Base-by-base conservation (phyloP, 2,888 invertebrate genomes). In the Zootermopsis nevadensis region DNA sequence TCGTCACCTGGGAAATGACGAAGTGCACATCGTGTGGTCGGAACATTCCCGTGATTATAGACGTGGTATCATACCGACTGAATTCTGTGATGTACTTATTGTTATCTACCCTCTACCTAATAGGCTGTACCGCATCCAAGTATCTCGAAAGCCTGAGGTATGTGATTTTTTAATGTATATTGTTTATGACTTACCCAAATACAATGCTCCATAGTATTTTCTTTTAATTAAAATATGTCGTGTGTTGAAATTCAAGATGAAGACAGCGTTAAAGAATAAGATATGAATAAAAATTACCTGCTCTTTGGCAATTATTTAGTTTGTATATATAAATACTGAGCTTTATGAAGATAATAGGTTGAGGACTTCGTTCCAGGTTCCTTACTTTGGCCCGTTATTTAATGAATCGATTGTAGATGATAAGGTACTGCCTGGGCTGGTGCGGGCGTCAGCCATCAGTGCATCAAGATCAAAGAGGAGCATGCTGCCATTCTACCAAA, bases 11-110 rank as follows among this genome's bases (percentile, higher is more conserved):
- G 99, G 99, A 77, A 99, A 99, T 90, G 99, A 99, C 90, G 99
- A 99, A 90, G 97, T 99, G 84, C 99, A 99, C 89, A 98, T 99
- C 85, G 98, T 99, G 48, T 99, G 99, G 99, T 98, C 98, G 80
- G 99, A 99, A 89, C 98, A 99, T 90, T 93, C 93, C 90, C 93
- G 98, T 85, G 97, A 98, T 88, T 99, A 99, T 91, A 93, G 98
- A 84, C 93, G 99, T 83, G 98, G 98, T 88, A 98, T 99, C 87
- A 95, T 99, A 88, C 98, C 99, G 82, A 99, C 99, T 22, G 99
- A 99, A 91, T 99, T 99, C 92, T 99, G 99, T 89, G 99, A 99
- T 91, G 97, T 99, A 85, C 93, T 99, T 85, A 97, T 99, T 88
- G 96, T 95, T 76, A 96, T 99, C 87, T 99, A 99, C 91, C 99